Base-by-base conservation (phyloP, 2,888 invertebrate genomes). In the Anaspis maculata region DNA sequence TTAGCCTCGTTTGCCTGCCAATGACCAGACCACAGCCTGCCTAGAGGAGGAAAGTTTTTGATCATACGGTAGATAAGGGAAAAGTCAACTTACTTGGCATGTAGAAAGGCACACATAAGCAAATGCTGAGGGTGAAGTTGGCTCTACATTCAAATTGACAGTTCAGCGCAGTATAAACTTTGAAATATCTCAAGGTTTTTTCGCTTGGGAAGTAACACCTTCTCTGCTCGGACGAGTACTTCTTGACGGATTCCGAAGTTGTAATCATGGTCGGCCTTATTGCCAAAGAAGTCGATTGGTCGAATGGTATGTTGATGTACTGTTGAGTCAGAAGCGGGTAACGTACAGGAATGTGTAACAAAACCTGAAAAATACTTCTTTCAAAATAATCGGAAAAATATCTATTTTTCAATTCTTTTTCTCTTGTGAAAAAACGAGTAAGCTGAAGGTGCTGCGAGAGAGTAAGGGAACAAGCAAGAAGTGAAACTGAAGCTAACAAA, bases 281-380 rank as follows among this genome's bases (percentile, higher is more conserved):
- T 11, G 24, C 25, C 2, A 25, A 29, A 13, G 19, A 22, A 6
- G 25, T 19, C 5, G 21, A 29, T 22, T 24, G 25, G 21, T 42
- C 31, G 3, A 42, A 22, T 3, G 44, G 44, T 11, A 44, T 25
- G 10, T 14, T 24, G 13, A 39, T 35, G 12, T 47, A 41, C 10
- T 42, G 34, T 9, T 37, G 19, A 30, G 23, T 39, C 2, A 37
- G 31, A 12, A 39, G 24, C 15, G 43, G 45, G 10, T 42, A 23
- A 35, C 34, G 30, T 12, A 38, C 33, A n/a, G 46, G 46, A 26
- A 9, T 39, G 25, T 5, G 38, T 37, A 11, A 30, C 22, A 9
- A 37, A 33, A 32, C 45, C 44, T 12, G n/a, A n/a, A n/a, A n/a
- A n/a, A n/a, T n/a, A n/a, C n/a, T n/a, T n/a, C n/a, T n/a, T n/a